Evolutionary conservation across 2,113 vertebrate genomes (phyloP).

Genomic region (Chloebia gouldiae): DNA sequence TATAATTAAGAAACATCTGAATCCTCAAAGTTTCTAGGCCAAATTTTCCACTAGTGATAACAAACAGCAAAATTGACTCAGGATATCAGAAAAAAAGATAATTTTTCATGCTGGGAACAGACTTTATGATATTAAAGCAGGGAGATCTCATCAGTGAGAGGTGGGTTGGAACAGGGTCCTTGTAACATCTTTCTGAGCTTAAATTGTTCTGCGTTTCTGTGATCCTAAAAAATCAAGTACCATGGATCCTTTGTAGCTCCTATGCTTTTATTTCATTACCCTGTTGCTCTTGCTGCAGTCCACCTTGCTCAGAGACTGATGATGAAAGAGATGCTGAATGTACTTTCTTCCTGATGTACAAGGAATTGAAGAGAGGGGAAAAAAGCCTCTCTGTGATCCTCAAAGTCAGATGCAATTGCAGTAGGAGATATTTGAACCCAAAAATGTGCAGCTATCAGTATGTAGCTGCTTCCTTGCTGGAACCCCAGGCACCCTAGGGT

Average conservation of each 20-base stretch:
- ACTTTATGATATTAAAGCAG: not conserved
- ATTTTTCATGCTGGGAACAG: not conserved
- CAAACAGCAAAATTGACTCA: not conserved
- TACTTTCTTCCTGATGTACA: not conserved
- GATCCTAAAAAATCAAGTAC: not conserved
- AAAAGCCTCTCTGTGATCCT: not conserved
- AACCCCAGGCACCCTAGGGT: slow-evolving; percentile 27
- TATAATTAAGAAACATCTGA: not conserved
- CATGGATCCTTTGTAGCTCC: not conserved
- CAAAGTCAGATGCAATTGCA: not conserved
- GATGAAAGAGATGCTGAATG: slow-evolving; percentile 6
- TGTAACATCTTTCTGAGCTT: not conserved
- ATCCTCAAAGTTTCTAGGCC: not conserved
- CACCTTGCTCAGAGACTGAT: not conserved
- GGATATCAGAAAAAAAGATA: not conserved
- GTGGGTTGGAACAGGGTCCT: not conserved
- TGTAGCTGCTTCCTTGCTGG: slow-evolving; percentile 45
- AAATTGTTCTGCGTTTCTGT: not conserved
- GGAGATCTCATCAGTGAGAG: not conserved
- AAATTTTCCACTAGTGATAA: not conserved
- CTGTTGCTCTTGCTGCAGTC: not conserved
- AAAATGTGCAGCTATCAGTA: not conserved
- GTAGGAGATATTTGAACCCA: not conserved
- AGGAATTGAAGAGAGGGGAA: not conserved
- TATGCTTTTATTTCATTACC: not conserved